These are phyloP conservation scores for Pachycephus smyrnensis DNA, from an alignment of 2,888 invertebrate species.

Conservation along the genomic window DNA sequence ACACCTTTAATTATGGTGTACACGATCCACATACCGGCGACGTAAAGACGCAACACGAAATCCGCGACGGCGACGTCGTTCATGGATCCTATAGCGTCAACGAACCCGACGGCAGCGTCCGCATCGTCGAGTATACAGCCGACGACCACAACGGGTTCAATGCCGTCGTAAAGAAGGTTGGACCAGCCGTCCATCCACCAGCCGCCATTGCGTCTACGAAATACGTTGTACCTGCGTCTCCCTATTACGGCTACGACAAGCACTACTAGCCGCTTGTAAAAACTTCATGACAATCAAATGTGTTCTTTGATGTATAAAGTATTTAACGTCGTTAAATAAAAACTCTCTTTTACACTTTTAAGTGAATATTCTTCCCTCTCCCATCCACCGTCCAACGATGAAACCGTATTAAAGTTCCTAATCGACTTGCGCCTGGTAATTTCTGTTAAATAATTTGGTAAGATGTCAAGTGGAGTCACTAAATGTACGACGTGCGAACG, in stretches of 20 bases:
- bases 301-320: not conserved
- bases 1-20: slow-evolving; percentile 63
- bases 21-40: slow-evolving; percentile 64
- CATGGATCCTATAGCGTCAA: slow-evolving; percentile 64
- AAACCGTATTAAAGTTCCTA: too few relatives aligned
- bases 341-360: not conserved
- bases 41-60: slow-evolving; percentile 62
- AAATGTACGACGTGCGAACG: too few relatives aligned
- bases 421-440: too few relatives aligned
- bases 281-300: too few relatives aligned
- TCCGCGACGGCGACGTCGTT: slow-evolving; percentile 64
- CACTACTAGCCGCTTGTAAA: slow-evolving; percentile 29
- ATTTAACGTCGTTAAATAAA: slow-evolving; percentile 3
- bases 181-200: slow-evolving; percentile 52
- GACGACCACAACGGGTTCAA: slow-evolving; percentile 64
- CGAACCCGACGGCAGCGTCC: slow-evolving; percentile 62
- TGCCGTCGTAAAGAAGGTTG: slow-evolving; percentile 63
- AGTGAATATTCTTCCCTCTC: too few relatives aligned
- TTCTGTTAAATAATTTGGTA: too few relatives aligned
- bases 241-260: slow-evolving; percentile 42
- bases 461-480: too few relatives aligned
- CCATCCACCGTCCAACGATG: too few relatives aligned
- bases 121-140: slow-evolving; percentile 63
- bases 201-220: slow-evolving; percentile 47
- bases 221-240: slow-evolving; percentile 39